These are phyloP conservation scores for Craseonycteris thonglongyai DNA, from an alignment of 2,113 vertebrate species.

Conservation along the genomic window DNA sequence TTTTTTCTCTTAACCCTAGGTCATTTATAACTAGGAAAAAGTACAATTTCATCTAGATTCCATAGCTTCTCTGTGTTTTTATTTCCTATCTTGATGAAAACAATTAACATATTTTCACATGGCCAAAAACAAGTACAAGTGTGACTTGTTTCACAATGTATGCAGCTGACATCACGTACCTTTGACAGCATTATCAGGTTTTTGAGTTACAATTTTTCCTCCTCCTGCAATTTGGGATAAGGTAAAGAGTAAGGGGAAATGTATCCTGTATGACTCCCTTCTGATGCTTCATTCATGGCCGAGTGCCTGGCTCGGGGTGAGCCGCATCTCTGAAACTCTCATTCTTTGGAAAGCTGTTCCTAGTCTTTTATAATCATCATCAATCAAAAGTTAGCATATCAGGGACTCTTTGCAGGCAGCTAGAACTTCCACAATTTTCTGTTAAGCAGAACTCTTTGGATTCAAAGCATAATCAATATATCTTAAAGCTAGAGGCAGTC, in stretches of 20 bases:
- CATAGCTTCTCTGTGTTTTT: neutral
- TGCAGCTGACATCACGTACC: neutral
- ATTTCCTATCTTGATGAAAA: neutral
- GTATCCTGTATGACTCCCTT: neutral
- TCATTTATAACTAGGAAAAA: neutral
- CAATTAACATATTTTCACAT: neutral
- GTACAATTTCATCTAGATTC: neutral
- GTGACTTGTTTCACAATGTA: neutral
- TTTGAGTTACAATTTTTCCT: neutral
- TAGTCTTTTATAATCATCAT: constrained; percentile 21
- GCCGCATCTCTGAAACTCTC: neutral
- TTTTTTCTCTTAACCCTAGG: neutral
- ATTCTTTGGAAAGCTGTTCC: constrained; percentile 5
- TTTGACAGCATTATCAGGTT: neutral
- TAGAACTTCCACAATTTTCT: constrained; percentile 16
- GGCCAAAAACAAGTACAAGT: neutral
- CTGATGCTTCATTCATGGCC: neutral
- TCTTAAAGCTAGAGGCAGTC: constrained; percentile 25
- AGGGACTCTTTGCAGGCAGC: constrained; percentile 21
- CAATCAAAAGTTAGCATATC: constrained; percentile 35
- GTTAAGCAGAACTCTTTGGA: constrained; percentile 18
- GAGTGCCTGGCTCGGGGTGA: neutral
- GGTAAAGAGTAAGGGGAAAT: neutral
- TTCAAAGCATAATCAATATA: constrained; percentile 15
- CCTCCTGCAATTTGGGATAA: neutral